Percentiles rank a stretch among this genome's conserved stretches.
Conservation (phyloP, 2,888 invertebrate species). For the Onthophagus sagittarius region DNA sequence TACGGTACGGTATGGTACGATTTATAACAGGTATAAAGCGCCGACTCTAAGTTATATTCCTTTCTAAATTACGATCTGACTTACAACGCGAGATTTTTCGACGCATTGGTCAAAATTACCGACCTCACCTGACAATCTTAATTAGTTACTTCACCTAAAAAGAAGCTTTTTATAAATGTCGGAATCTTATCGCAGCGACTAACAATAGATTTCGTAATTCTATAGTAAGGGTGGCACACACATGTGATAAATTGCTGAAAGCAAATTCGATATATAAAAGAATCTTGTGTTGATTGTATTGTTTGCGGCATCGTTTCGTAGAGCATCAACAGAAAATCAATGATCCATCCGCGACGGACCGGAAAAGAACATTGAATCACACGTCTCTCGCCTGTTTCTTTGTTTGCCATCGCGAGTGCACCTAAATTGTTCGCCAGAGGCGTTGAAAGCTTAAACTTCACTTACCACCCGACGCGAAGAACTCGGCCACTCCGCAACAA, state of each 20-base stretch:
- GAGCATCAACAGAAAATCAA: not conserved
- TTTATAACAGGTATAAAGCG: constrained; percentile 9
- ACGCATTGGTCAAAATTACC: not conserved
- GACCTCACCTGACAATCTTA: not conserved
- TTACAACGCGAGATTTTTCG: not conserved
- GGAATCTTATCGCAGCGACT: too few relatives aligned
- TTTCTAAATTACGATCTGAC: constrained; percentile 2
- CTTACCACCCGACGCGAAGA: not conserved
- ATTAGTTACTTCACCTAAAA: not conserved
- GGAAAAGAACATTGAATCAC: not conserved
- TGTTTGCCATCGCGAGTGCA: not conserved
- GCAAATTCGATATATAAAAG: not conserved
- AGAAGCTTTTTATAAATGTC: not conserved
- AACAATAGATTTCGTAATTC: too few relatives aligned
- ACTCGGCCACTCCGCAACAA: not conserved
- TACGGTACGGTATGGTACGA: constrained; percentile 6
- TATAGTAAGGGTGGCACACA: not conserved
- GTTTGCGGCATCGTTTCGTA: not conserved
- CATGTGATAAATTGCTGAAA: not conserved
- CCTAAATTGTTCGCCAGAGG: not conserved
- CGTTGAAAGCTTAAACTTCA: not conserved
- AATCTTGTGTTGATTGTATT: not conserved
- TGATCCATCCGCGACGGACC: not conserved
- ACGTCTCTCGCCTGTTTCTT: not conserved
- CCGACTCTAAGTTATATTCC: constrained; percentile 6